phyloP scores from a whole-genome alignment of 2,113 vertebrate species.

The Paralichthys olivaceus region DNA sequence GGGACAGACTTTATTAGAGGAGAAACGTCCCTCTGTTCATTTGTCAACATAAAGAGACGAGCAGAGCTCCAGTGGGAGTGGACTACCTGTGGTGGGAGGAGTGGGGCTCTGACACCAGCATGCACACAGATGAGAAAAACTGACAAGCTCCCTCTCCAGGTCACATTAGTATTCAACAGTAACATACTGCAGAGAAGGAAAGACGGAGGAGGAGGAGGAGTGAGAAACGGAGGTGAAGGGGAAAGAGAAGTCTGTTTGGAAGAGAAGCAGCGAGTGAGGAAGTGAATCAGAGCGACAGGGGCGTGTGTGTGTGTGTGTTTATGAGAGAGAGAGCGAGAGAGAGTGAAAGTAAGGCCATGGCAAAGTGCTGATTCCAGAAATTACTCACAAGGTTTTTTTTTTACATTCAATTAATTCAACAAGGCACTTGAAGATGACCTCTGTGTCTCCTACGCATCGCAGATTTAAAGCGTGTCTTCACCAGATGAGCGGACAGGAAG shows the following conservation, averaged over 20 bases:
- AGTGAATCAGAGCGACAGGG: conserved; percentile 38
- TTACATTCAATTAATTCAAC: conserved; percentile 76
- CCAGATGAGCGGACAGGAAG: conserved; percentile 43
- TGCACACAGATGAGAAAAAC: conserved; percentile 75
- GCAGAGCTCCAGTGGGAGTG: conserved; percentile 82
- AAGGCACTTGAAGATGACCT: conserved; percentile 69
- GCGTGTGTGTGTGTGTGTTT: neutral
- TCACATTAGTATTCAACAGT: conserved; percentile 82
- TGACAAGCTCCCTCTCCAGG: conserved; percentile 81
- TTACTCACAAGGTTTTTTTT: conserved; percentile 60
- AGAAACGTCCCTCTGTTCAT: conserved; percentile 78
- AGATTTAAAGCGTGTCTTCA: conserved; percentile 54
- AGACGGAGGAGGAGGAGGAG: conserved; percentile 28
- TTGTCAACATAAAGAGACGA: conserved; percentile 85
- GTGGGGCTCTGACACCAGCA: conserved; percentile 75
- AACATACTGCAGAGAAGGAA: conserved; percentile 66
- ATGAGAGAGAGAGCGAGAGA: neutral
- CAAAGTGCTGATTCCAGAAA: conserved; percentile 74
- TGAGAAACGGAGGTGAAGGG: conserved; percentile 60
- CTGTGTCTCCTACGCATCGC: conserved; percentile 56
- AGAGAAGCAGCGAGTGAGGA: conserved; percentile 20
- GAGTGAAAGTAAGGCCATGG: conserved; percentile 48
- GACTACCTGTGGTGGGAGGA: conserved; percentile 82
- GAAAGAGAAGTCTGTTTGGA: conserved; percentile 57
- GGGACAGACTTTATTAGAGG: conserved; percentile 49